Base-by-base conservation (phyloP, 1,140 invertebrate genomes). In the Drosophila dunni region DNA sequence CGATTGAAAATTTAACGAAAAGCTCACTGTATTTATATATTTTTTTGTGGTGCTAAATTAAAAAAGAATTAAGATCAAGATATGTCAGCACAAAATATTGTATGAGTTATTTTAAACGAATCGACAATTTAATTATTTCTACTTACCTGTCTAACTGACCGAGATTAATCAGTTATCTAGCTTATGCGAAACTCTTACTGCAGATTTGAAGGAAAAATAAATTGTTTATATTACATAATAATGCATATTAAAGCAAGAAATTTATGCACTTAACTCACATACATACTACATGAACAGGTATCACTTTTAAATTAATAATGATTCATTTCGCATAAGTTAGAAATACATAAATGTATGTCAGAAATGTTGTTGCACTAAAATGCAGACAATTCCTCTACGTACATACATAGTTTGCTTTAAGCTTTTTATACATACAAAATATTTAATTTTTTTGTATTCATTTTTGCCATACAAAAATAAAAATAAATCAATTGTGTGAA, bases 391-490 rank as follows among this genome's bases (percentile, higher is more conserved):
- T 83, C 82, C 84, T 83, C 82, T 29, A 83, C 61, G 78, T 88
- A 85, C 79, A 70, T 61, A 79, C 62, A 78, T 56, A 86, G 79
- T 88, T 88, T 88, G 84, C 85, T 88, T 80, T 89, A 89, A 88
- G 84, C 84, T 88, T 88, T 88, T 88, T 88, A 88, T 88, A 88
- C 76, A 86, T 89, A 36, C 53, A 56, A 84, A 88, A 88, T 84
- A 88, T 90, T 89, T 89, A 88, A 86, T 84, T 88, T 89, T 89
- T 88, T 88, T 79, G 80, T 88, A 83, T 84, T 88, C 60, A 90
- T 89, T 88, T 88, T 89, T 89, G 84, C 84, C 84, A 89, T 89
- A 89, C 74, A 82, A 83, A 90, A 89, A 89, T 66, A 66, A 89
- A 89, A 62, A 88, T 83, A 84, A 84, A 84, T 74, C 74, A 69